Evolutionary conservation across 2,888 invertebrate genomes (phyloP), one percentile per base, ranked within the genome.

Genomic region (Drosophila robusta): DNA sequence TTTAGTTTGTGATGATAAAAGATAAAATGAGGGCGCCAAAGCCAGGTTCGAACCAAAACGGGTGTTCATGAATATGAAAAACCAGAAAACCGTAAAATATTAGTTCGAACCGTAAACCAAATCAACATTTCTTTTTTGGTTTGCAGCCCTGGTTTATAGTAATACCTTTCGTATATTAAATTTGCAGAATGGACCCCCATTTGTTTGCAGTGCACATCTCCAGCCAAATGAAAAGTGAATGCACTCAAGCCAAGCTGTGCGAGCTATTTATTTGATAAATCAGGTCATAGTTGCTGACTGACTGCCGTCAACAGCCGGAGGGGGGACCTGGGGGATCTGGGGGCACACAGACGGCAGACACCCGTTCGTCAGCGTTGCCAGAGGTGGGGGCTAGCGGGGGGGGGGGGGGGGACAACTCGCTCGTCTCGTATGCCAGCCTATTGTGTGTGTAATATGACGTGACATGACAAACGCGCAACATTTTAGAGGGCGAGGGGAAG

Each of bases 201-300:
- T 66, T 80, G 18, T 56, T 65, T 50, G 12, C 57, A 73, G 86
- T 85, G 79, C 49, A 57, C 52, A 63, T n/a, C 16, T 61, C 29
- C 44, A 51, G 36, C 44, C 69, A 61, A 71, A 78, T 81, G 80
- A 82, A 75, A 80, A 82, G 87, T 83, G 87, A 87, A 83, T 82
- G 87, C 84, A 87, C 84, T 83, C 81, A 81, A 61, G 70, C 66
- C 66, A 34, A 60, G 65, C 69, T 50, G 61, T 49, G 80, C 73
- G 69, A 73, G 84, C 82, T 78, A 77, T 82, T 84, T 87, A 84
- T 84, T 82, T 82, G 83, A 86, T 85, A 86, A 86, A 86, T 86
- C 85, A 86, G 85, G 85, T 85, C 85, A 85, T 74, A 77, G 67
- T 78, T 79, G 83, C 76, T 76, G 86, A 81, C 78, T 68, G 76